Conservation (phyloP, 2,888 invertebrate species). For the Xylocampa areola region DNA sequence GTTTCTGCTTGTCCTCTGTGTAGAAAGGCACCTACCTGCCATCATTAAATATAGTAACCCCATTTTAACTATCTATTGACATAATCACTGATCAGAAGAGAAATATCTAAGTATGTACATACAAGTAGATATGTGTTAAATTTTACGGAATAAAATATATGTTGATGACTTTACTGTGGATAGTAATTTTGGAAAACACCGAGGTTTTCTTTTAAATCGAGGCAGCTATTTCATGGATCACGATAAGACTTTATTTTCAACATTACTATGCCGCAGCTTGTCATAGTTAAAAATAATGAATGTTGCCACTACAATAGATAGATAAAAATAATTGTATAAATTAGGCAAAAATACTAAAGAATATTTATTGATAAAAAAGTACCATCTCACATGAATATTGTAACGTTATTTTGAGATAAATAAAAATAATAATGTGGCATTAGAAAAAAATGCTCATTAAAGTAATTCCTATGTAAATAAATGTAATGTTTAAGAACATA, state of each 20-base stretch:
- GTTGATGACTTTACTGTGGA: conserved; percentile 38
- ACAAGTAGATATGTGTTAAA: too few species aligned
- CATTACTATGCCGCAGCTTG: conserved; percentile 38
- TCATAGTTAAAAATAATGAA: conserved; percentile 61
- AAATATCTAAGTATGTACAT: conserved; percentile 56
- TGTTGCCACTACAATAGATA: conserved; percentile 82
- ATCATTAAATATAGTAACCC: conserved; percentile 19
- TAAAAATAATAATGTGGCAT: conserved; percentile 48
- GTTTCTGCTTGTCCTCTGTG: conserved; percentile 9
- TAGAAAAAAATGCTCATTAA: conserved; percentile 62
- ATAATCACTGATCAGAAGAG: conserved; percentile 41
- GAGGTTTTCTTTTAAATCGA: neutral
- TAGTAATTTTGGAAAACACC: conserved; percentile 35
- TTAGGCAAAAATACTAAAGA: conserved; percentile 68
- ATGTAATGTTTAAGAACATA: conserved; percentile 62
- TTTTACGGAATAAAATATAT: conserved; percentile 52
- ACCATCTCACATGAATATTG: conserved; percentile 54
- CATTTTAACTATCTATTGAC: conserved; percentile 33
- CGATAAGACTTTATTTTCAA: conserved; percentile 38
- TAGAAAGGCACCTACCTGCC: conserved; percentile 20
- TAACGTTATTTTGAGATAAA: conserved; percentile 55
- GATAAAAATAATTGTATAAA: conserved; percentile 84
- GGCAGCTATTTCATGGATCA: conserved; percentile 5
- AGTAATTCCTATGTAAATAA: conserved; percentile 86
- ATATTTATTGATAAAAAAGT: conserved; percentile 60